These are phyloP conservation scores for Phrixothrix hirtus DNA, from an alignment of 2,888 invertebrate species.

Conservation along the genomic window DNA sequence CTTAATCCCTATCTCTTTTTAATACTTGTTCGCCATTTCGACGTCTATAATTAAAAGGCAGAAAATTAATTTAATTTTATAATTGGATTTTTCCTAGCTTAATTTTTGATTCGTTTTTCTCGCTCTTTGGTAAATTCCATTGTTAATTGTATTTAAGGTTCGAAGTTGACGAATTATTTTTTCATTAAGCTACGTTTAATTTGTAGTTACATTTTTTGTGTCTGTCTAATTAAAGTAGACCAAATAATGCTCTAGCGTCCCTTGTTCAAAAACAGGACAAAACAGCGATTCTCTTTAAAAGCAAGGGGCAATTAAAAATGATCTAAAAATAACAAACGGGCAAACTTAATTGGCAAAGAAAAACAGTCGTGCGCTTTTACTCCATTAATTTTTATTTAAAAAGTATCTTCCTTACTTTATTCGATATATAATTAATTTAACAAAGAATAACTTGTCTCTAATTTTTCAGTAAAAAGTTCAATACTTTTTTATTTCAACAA, in stretches of 20 bases:
- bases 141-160: constrained; percentile 13
- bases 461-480: no score
- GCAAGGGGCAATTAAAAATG: constrained; percentile 54
- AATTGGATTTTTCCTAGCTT: constrained; percentile 53
- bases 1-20: constrained; percentile 25
- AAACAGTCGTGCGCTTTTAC: constrained; percentile 44
- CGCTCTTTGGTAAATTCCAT: constrained; percentile 1
- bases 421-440: constrained; percentile 21
- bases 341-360: constrained; percentile 56
- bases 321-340: constrained; percentile 56
- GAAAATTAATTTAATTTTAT: constrained; percentile 57
- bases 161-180: constrained; percentile 1
- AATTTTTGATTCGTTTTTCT: constrained; percentile 31
- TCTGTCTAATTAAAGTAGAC: not conserved
- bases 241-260: no score
- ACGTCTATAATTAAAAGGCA: constrained; percentile 55
- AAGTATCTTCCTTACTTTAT: constrained; percentile 24
- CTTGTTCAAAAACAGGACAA: constrained; percentile 47
- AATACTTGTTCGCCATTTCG: constrained; percentile 48
- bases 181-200: no score
- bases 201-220: not conserved
- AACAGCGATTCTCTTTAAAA: constrained; percentile 46
- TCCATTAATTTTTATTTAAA: constrained; percentile 35
- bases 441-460: constrained; percentile 12
- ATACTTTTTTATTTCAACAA: no score